phyloP scores from a whole-genome alignment of 1,140 invertebrate genomes.

The Cydia splendana region DNA sequence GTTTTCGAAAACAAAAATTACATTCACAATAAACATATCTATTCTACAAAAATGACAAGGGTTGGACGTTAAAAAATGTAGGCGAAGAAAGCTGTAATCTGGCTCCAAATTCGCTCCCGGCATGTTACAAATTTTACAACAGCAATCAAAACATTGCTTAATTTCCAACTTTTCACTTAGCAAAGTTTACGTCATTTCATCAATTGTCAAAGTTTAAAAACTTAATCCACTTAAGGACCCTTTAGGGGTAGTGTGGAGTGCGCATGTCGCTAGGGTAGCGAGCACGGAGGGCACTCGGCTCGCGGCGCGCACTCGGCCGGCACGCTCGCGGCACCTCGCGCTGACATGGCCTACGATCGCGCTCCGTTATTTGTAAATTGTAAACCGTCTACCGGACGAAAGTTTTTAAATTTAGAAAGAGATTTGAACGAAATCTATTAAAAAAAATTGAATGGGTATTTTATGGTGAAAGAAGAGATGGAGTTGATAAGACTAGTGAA shows the following conservation, averaged over 20 bases:
- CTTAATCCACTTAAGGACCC: conserved; percentile 76
- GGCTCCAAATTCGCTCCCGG: not conserved
- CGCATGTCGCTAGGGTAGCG: conserved; percentile 73
- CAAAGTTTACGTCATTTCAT: conserved; percentile 73
- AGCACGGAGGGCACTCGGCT: conserved; percentile 69
- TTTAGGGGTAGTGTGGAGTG: conserved; percentile 60
- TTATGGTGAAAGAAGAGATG: not conserved
- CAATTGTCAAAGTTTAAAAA: conserved; percentile 77
- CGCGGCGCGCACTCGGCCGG: conserved; percentile 42
- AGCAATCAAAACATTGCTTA: conserved; percentile 18
- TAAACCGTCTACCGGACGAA: not conserved
- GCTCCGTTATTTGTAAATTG: conserved; percentile 48
- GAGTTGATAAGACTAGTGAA: not conserved
- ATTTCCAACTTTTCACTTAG: conserved; percentile 64
- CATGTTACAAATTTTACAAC: not conserved
- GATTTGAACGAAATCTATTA: too few species aligned
- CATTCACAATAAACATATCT: not conserved
- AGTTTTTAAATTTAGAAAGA: not conserved
- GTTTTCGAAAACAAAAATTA: not conserved
- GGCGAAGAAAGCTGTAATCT: not conserved
- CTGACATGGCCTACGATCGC: conserved; percentile 54
- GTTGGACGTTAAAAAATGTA: not conserved
- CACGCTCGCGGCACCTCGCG: conserved; percentile 45
- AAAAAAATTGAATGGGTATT: too few species aligned
- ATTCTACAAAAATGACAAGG: not conserved